phyloP scores from a whole-genome alignment of 1,140 invertebrate species.

The Formica selysi region DNA sequence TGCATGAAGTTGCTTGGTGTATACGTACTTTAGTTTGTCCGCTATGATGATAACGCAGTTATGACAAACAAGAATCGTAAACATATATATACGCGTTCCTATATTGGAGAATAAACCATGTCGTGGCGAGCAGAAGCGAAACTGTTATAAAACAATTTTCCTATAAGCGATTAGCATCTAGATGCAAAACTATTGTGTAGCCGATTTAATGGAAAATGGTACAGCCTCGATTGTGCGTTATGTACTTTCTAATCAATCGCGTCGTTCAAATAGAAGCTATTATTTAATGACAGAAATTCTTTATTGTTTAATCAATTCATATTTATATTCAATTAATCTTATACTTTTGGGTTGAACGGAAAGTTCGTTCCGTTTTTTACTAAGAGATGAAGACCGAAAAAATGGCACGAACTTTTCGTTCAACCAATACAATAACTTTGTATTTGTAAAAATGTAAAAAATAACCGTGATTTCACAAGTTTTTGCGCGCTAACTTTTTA shows the following conservation, averaged over 20 bases:
- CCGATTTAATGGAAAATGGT: slow-evolving; percentile 6
- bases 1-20: slow-evolving; percentile 19
- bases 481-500: too few relatives aligned
- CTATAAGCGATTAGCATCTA: background rate
- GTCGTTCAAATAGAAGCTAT: background rate
- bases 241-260: background rate
- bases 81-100: background rate
- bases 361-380: too few relatives aligned
- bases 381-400: too few relatives aligned
- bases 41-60: slow-evolving; percentile 32
- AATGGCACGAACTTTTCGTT: too few relatives aligned
- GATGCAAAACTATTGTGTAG: background rate
- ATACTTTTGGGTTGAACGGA: background rate
- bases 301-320: background rate
- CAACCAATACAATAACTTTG: too few relatives aligned
- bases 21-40: background rate
- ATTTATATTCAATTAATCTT: slow-evolving; percentile 10
- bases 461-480: too few relatives aligned
- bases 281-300: background rate
- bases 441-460: too few relatives aligned
- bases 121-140: background rate
- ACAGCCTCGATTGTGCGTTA: background rate
- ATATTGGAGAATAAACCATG: background rate
- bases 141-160: slow-evolving; percentile 13
- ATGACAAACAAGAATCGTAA: background rate